Conservation (phyloP, 2,888 invertebrate species). For the Arge pagana region DNA sequence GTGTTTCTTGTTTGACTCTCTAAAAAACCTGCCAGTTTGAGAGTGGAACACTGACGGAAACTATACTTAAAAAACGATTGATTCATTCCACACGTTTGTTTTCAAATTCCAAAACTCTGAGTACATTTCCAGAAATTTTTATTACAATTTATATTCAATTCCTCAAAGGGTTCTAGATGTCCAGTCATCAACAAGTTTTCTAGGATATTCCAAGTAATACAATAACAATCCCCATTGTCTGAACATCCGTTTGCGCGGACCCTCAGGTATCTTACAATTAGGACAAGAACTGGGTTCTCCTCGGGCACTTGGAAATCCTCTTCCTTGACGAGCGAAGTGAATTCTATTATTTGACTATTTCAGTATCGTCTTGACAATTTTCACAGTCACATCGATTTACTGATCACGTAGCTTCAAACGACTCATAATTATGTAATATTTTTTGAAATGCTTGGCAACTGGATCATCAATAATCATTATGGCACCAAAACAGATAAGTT, state of each 20-base stretch:
- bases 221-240: neutral
- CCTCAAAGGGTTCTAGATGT: neutral
- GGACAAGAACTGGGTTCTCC: constrained; percentile 1
- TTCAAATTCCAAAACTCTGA: neutral
- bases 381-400: neutral
- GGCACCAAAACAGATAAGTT: constrained; percentile 1
- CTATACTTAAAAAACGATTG: no score
- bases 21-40: no score
- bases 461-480: constrained; percentile 1
- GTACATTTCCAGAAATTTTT: constrained; percentile 6
- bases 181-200: constrained; percentile 1
- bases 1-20: no score
- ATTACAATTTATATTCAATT: constrained; percentile 1
- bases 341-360: neutral
- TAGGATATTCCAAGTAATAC: neutral
- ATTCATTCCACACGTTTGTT: neutral
- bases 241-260: constrained; percentile 6
- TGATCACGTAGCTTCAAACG: constrained; percentile 4
- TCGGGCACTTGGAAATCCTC: neutral
- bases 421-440: neutral
- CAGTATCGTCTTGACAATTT: neutral
- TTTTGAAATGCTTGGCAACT: neutral
- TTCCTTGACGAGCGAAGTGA: constrained; percentile 1
- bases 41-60: no score
- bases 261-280: constrained; percentile 1